Conservation (phyloP, 64 coral and sea anemone genomes). For the Montipora sp. region DNA sequence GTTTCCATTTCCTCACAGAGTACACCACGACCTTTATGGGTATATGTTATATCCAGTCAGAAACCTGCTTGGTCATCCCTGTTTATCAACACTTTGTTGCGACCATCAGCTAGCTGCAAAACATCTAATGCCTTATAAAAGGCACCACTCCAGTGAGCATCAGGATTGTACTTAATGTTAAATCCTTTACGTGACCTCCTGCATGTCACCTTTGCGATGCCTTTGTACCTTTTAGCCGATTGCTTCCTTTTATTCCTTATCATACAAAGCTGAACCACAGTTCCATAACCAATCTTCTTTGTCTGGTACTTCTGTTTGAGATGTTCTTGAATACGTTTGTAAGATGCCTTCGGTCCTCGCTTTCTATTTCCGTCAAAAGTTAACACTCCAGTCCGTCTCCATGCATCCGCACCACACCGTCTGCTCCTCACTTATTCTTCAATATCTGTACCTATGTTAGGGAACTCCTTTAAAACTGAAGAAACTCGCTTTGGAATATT, state of each 20-base stretch:
- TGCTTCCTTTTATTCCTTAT: too few species aligned
- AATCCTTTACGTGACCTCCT: too few species aligned
- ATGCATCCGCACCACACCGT: constrained; percentile 58
- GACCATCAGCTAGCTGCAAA: constrained; percentile 3
- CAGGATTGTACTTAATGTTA: neutral
- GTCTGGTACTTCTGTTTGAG: too few species aligned
- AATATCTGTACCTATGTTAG: too few species aligned
- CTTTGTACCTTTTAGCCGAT: too few species aligned
- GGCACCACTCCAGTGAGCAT: constrained; percentile 44
- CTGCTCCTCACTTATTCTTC: constrained; percentile 17
- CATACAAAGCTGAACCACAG: too few species aligned
- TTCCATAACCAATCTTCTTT: too few species aligned
- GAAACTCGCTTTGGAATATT: constrained; percentile 59
- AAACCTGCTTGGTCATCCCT: neutral
- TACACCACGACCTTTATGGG: constrained; percentile 42
- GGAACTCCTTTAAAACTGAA: too few species aligned
- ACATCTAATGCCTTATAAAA: constrained; percentile 45
- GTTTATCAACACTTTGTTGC: constrained; percentile 42
- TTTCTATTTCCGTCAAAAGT: too few species aligned
- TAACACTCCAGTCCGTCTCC: neutral
- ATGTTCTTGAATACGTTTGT: too few species aligned
- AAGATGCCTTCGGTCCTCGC: too few species aligned
- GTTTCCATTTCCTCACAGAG: constrained; percentile 24
- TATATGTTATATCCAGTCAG: constrained; percentile 58
- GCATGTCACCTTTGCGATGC: too few species aligned